phyloP scores from a whole-genome alignment of 2,113 vertebrate species.

The Progne subis region DNA sequence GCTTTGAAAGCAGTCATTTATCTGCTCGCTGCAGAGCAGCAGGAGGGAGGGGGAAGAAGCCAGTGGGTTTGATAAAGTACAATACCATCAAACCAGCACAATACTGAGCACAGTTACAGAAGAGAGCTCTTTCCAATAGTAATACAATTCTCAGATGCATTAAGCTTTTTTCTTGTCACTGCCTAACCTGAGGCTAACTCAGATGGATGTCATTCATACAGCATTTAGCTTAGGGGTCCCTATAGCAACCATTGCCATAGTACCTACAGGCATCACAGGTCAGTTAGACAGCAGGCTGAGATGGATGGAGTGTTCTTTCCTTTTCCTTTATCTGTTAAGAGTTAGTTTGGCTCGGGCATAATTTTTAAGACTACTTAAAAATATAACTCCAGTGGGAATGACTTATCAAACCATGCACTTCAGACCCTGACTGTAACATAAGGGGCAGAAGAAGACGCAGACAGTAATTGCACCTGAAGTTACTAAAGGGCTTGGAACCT shows the following conservation, averaged over 20 bases:
- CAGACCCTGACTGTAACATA: neutral
- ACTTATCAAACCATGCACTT: neutral
- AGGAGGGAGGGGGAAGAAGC: neutral
- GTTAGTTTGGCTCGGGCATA: neutral
- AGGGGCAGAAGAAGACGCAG: neutral
- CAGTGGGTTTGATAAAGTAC: slow-evolving; percentile 6
- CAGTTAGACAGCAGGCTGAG: neutral
- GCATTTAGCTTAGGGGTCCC: slow-evolving; percentile 30
- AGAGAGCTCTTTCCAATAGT: slow-evolving; percentile 16
- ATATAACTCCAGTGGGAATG: neutral
- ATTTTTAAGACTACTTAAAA: neutral
- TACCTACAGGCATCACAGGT: neutral
- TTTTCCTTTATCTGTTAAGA: neutral
- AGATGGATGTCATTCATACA: slow-evolving; percentile 25
- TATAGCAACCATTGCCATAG: slow-evolving; percentile 37
- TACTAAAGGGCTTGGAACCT: neutral
- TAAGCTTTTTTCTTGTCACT: slow-evolving; percentile 16
- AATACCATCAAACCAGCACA: slow-evolving; percentile 21
- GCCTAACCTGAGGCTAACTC: slow-evolving; percentile 14
- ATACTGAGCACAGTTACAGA: neutral
- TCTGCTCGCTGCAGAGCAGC: slow-evolving; percentile 30
- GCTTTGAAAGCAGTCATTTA: slow-evolving; percentile 41
- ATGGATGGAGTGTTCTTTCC: neutral
- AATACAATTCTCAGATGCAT: slow-evolving; percentile 14
- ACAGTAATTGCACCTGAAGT: neutral